phyloP scores from a whole-genome alignment of 2,797 vertebrate species.

The Cheirogaleus major region DNA sequence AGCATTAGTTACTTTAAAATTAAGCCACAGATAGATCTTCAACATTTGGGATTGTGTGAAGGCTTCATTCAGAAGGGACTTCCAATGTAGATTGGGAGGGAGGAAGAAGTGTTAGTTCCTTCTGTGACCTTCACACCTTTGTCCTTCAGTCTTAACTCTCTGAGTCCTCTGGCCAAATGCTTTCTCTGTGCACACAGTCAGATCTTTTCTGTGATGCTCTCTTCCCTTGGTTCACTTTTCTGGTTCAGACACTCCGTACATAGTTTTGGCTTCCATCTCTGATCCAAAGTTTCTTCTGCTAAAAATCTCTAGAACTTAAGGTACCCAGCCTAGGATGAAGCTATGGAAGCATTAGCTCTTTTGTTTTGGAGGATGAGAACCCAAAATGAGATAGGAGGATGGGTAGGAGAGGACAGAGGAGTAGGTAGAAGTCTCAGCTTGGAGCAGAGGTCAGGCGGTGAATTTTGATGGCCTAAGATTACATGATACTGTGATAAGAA shows the following conservation, averaged over 20 bases:
- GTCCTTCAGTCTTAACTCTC: neutral
- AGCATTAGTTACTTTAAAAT: constrained; percentile 20
- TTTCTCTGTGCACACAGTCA: neutral
- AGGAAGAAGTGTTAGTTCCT: neutral
- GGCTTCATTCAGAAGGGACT: neutral
- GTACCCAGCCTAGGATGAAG: neutral
- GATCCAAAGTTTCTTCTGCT: neutral
- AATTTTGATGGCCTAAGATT: neutral
- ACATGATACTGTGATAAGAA: neutral
- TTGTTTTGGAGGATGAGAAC: neutral
- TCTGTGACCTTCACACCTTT: neutral
- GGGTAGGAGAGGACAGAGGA: neutral
- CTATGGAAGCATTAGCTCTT: neutral
- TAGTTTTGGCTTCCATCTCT: neutral
- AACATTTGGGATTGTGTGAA: constrained; percentile 2
- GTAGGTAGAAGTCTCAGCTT: neutral
- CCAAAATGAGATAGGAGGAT: neutral
- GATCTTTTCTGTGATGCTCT: neutral
- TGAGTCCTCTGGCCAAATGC: neutral
- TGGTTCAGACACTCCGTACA: neutral
- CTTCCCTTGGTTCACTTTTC: neutral
- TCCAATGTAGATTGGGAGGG: neutral
- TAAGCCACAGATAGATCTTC: neutral
- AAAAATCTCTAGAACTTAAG: neutral
- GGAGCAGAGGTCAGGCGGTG: neutral